Evolutionary conservation across 2,888 invertebrate genomes (phyloP).

Genomic region (Andrena camellia): DNA sequence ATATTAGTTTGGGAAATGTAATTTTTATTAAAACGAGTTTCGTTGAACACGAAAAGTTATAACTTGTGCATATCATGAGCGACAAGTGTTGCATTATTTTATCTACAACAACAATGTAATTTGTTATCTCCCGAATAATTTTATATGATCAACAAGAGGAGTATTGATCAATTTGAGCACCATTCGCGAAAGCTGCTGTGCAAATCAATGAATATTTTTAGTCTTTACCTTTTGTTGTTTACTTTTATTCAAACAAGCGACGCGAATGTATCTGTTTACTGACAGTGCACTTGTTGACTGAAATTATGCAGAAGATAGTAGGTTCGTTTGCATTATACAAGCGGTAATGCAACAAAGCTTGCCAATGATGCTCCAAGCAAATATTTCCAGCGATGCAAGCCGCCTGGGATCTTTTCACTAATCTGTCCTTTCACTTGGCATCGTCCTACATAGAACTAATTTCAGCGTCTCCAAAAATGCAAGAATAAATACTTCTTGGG

Average conservation of each 20-base stretch:
- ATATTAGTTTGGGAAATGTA: neutral
- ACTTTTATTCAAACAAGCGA: neutral
- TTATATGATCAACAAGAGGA: neutral
- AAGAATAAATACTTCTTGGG: too few relatives aligned
- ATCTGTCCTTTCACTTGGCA: slow-evolving; percentile 2
- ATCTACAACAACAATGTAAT: neutral
- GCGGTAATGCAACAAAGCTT: neutral
- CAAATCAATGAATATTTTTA: neutral
- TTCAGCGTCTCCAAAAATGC: too few relatives aligned
- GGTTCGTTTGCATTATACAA: neutral
- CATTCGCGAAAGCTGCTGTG: neutral
- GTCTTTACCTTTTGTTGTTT: neutral
- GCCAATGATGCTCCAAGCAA: neutral
- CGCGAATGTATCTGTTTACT: neutral
- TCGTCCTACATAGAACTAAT: neutral
- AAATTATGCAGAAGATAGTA: neutral
- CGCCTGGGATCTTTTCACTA: neutral
- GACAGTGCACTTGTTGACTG: neutral
- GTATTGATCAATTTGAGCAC: neutral
- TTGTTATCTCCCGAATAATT: neutral
- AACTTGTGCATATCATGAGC: too few relatives aligned
- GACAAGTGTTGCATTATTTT: neutral
- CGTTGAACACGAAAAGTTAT: neutral
- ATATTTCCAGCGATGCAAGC: neutral
- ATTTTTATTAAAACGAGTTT: neutral